Evolutionary conservation across 1,140 invertebrate species (phyloP), one percentile per base, ranked within the genome.

Genomic region (Pantala flavescens): DNA sequence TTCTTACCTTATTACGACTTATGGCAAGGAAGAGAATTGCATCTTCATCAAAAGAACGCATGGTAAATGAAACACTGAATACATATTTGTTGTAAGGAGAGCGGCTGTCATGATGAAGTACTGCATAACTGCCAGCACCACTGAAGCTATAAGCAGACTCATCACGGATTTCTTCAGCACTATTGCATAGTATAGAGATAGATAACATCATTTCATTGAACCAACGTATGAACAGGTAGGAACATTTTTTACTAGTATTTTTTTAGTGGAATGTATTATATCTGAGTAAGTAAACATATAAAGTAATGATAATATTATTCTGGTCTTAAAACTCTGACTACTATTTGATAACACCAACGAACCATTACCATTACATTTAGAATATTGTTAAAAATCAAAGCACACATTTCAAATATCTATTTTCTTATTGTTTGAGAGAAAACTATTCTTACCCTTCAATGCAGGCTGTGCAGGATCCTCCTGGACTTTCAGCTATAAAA

Each of bases 1-100:
- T 24, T 80, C 81, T 83, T 79, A 88, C 88, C 77, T 88, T 89
- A 19, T 85, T 84, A 75, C 86, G 85, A 82, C 94, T 93, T 16
- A 90, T 86, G 24, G 93, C 90, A 55, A 96, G 83, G 80, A 97
- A 95, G 0, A 98, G 84, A 9, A 96, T 81, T 1, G 94, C 92
- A 83, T 97, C 90, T 80, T 95, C 91, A 83, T 97, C 95, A 77
- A 91, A 91, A 0, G 93, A 96, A 76, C 89, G 88, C 81, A 98
- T 95, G 76, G 88, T 90, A 71, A 98, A 86, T 19, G 89, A 88
- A 0, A 97, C 86, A 55, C 88, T 89, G 81, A 94, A 94, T 16
- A 88, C 85, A 78, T 90, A 88, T 79, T 88, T 87, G 77, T 90
- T 88, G 79, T 92, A 89, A 0, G 86, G 86, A 74, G 86, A 85